A percentile compares a stretch with the other conserved stretches of the same genome.
These are phyloP conservation scores for Monochamus alternatus DNA, from an alignment of 2,888 invertebrate species.

Conservation along the genomic window DNA sequence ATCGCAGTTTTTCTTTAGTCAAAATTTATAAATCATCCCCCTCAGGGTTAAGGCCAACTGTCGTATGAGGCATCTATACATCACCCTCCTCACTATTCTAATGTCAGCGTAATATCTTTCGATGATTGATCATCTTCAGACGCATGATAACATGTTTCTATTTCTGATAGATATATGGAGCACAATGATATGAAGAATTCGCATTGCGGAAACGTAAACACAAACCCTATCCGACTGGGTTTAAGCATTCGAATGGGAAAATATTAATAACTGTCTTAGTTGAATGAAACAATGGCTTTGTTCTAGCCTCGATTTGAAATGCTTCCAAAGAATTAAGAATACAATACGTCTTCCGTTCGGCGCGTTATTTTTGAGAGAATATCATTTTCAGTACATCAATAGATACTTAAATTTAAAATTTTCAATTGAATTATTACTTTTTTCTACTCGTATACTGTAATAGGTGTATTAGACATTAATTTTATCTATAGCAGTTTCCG, in stretches of 20 bases:
- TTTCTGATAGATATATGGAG: slow-evolving; percentile 3
- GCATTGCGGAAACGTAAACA: neutral
- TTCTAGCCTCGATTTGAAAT: neutral
- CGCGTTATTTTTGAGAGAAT: too few relatives aligned
- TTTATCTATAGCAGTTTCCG: too few relatives aligned
- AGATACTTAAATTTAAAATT: too few relatives aligned
- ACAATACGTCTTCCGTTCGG: neutral
- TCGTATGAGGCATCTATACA: slow-evolving; percentile 18
- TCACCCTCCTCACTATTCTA: slow-evolving; percentile 12
- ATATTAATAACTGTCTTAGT: neutral
- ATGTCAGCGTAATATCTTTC: slow-evolving; percentile 17
- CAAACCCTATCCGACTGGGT: neutral
- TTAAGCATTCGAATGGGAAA: neutral
- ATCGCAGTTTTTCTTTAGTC: too few relatives aligned
- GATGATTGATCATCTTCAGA: slow-evolving; percentile 22
- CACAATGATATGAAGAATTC: neutral
- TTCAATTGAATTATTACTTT: too few relatives aligned
- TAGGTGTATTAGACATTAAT: too few relatives aligned
- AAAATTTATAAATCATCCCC: too few relatives aligned
- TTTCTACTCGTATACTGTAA: too few relatives aligned
- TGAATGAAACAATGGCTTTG: slow-evolving; percentile 5
- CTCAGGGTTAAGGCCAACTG: neutral
- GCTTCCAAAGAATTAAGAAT: neutral
- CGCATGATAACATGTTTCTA: slow-evolving; percentile 13
- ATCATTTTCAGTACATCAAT: too few relatives aligned